phyloP scores from a whole-genome alignment of 2,888 invertebrate genomes.

The Deilephila porcellus region DNA sequence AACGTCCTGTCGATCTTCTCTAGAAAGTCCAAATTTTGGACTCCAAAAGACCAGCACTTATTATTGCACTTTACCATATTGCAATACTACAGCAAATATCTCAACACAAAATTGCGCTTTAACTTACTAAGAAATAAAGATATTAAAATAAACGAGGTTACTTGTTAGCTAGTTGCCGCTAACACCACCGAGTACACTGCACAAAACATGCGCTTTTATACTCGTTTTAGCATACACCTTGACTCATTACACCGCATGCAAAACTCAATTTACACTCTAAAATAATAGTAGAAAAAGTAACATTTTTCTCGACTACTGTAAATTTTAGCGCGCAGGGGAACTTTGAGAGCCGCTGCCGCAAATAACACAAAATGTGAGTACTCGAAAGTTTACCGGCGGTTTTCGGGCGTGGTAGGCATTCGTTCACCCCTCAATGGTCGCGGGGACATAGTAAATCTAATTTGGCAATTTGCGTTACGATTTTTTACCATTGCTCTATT shows the following conservation, averaged over 20 bases:
- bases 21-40: no score
- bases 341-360: slow-evolving; percentile 36
- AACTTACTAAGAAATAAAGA: no score
- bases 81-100: no score
- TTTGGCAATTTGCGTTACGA: slow-evolving; percentile 26
- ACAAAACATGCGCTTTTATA: neutral
- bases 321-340: neutral
- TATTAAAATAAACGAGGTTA: no score
- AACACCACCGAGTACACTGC: neutral
- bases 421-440: slow-evolving; percentile 38
- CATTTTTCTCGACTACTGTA: slow-evolving; percentile 12
- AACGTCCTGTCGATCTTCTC: no score
- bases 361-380: slow-evolving; percentile 46
- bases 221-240: slow-evolving; percentile 4
- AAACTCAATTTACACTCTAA: slow-evolving; percentile 5
- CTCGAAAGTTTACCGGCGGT: slow-evolving; percentile 38
- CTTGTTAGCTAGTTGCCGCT: no score
- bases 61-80: neutral
- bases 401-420: slow-evolving; percentile 49
- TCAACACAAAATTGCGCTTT: no score
- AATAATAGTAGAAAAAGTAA: slow-evolving; percentile 10
- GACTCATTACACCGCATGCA: neutral
- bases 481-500: slow-evolving; percentile 10
- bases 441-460: slow-evolving; percentile 28
- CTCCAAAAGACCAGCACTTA: no score